Conservation (phyloP, 2,797 vertebrate species). For the Acanthurus tractus region DNA sequence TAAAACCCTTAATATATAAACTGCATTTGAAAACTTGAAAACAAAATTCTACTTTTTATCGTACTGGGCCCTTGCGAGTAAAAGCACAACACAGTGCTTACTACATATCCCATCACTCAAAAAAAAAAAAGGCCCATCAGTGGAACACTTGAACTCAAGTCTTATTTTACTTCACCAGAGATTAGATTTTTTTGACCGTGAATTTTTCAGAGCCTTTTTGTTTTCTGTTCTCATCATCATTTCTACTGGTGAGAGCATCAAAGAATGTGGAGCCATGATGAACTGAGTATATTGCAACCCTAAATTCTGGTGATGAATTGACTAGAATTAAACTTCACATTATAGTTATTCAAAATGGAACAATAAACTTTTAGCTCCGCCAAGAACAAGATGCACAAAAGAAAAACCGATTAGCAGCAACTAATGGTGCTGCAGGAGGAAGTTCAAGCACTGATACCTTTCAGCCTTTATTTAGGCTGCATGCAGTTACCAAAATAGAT, state of each 20-base stretch:
- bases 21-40: background rate
- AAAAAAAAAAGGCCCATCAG: no score
- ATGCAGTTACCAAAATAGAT: no score
- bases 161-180: conserved; percentile 21
- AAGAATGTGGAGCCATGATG: background rate
- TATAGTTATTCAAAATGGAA: background rate
- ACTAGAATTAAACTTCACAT: background rate
- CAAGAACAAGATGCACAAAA: no score
- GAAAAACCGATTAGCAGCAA: no score
- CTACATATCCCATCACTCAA: background rate
- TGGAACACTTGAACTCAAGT: no score
- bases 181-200: background rate
- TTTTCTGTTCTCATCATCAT: background rate
- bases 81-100: background rate
- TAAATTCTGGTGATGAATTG: background rate
- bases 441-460: no score
- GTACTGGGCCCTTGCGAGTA: background rate
- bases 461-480: no score
- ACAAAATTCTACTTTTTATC: background rate
- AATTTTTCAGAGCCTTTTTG: background rate
- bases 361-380: no score
- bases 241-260: background rate
- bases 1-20: background rate
- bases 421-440: no score
- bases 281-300: background rate